Evolutionary conservation across 2,888 invertebrate genomes (phyloP), one percentile per base, ranked within the genome.

Genomic region (Lagria hirta): DNA sequence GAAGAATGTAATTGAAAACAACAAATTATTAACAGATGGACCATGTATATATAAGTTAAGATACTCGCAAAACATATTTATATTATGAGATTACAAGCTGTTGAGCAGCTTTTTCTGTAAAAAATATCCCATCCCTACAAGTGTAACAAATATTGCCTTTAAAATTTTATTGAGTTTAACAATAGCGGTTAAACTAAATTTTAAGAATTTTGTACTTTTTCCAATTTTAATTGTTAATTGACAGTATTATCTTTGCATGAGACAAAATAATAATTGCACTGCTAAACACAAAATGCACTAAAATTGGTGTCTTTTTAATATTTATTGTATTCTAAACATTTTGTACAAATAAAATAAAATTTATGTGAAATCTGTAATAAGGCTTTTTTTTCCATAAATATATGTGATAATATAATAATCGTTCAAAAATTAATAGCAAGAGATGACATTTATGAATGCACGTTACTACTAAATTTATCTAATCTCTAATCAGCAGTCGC

Each of bases 241-340:
- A 33, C 35, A 42, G 32, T 43, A 48, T 43, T 48, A 43, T 10
- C 38, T 40, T 37, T 48, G 49, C 45, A 49, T 49, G 35, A 36
- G 33, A 49, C 44, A 34, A 48, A 32, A 57, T 48, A 55, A 50
- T 52, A 51, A 55, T 60, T 55, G 65, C 66, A 66, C 66, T 46
- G 60, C 63, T 64, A 51, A 61, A 57, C 55, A 63, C 60, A 61
- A 60, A 59, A 57, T 54, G 62, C 64, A 64, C 65, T 50, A 45
- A 51, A 52, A 51, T 55, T 43, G 49, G 52, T 56, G 49, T 49
- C 52, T 59, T 58, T 60, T 61, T 60, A 43, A 38, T 33, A 42
- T 42, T 40, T 49, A 57, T 53, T 58, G 58, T 59, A 59, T 57
- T 61, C 55, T 54, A 57, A 54, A 61, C 55, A 59, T 65, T 65